Percentiles rank a stretch among this genome's conserved stretches.
These are phyloP conservation scores for Uloborus diversus DNA, from an alignment of 1,140 invertebrate genomes.

Conservation along the genomic window DNA sequence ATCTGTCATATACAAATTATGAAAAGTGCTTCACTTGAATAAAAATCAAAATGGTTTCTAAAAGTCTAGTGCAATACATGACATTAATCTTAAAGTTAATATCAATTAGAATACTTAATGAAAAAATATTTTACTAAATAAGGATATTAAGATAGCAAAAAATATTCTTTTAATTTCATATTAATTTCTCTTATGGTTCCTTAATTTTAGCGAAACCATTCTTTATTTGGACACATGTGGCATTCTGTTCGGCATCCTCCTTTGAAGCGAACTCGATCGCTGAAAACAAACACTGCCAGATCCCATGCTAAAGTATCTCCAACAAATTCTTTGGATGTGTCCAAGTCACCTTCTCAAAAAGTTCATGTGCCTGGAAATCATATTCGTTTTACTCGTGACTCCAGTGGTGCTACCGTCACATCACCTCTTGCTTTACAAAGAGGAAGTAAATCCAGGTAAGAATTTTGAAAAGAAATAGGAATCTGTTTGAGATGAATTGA, in stretches of 20 bases:
- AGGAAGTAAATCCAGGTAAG: constrained; percentile 57
- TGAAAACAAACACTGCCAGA: constrained; percentile 69
- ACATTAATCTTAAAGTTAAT: too few species aligned
- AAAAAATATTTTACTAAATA: neutral
- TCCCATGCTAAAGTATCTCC: constrained; percentile 68
- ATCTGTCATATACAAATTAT: too few species aligned
- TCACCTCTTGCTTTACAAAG: constrained; percentile 49
- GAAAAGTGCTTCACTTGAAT: too few species aligned
- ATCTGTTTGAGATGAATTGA: too few species aligned
- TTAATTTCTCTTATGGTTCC: constrained; percentile 35
- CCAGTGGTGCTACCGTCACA: constrained; percentile 40
- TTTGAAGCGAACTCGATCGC: constrained; percentile 58
- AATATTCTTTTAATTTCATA: neutral
- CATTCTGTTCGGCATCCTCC: constrained; percentile 71
- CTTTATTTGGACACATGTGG: constrained; percentile 94
- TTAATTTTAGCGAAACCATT: constrained; percentile 89
- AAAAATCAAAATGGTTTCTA: too few species aligned
- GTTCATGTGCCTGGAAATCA: constrained; percentile 28
- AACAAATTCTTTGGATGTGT: constrained; percentile 70
- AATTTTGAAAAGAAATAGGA: neutral
- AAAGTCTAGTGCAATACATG: too few species aligned
- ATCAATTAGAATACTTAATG: too few species aligned
- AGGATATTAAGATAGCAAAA: neutral
- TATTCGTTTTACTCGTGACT: constrained; percentile 42
- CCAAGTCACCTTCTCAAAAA: constrained; percentile 58